These are phyloP conservation scores for Dolichomitus sp. DNA, from an alignment of 2,888 invertebrate genomes.

Conservation along the genomic window DNA sequence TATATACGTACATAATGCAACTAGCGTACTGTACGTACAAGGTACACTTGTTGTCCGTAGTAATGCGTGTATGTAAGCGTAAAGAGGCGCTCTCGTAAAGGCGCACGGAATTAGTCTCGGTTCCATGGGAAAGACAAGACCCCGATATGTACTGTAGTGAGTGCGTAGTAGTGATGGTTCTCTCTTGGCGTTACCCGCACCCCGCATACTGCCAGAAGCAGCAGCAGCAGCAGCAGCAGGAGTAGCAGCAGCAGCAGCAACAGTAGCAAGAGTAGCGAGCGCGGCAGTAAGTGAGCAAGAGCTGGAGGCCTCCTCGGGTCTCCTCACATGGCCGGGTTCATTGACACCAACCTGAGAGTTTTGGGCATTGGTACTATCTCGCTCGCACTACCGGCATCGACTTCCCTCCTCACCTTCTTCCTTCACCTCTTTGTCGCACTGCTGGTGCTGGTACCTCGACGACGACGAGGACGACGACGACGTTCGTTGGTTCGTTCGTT, in stretches of 20 bases:
- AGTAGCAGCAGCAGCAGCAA: conserved; percentile 31
- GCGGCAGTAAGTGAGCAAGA: conserved; percentile 50
- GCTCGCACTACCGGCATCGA: conserved; percentile 74
- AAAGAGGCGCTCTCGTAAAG: conserved; percentile 81
- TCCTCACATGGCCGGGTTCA: conserved; percentile 85
- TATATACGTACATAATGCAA: conserved; percentile 31
- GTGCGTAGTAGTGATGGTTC: conserved; percentile 55
- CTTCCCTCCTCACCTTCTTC: conserved; percentile 47
- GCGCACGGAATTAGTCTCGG: conserved; percentile 85
- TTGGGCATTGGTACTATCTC: conserved; percentile 84
- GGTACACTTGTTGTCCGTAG: conserved; percentile 40
- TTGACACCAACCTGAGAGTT: conserved; percentile 85
- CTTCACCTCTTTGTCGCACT: conserved; percentile 60
- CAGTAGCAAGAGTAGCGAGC: conserved; percentile 40
- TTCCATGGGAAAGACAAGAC: conserved; percentile 86
- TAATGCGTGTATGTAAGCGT: conserved; percentile 48
- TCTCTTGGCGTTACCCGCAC: conserved; percentile 58
- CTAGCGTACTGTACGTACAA: conserved; percentile 14
- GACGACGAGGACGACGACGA: conserved; percentile 56
- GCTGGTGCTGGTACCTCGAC: conserved; percentile 35
- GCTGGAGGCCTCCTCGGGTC: conserved; percentile 74
- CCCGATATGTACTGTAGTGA: conserved; percentile 81
- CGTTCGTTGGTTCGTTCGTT: conserved; percentile 51
- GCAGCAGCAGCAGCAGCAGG: conserved; percentile 35
- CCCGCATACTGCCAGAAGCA: conserved; percentile 52